A percentile compares a stretch with the other conserved stretches of the same genome.
Conservation (phyloP, 2,888 invertebrate species). For the Lysandra bellargus region DNA sequence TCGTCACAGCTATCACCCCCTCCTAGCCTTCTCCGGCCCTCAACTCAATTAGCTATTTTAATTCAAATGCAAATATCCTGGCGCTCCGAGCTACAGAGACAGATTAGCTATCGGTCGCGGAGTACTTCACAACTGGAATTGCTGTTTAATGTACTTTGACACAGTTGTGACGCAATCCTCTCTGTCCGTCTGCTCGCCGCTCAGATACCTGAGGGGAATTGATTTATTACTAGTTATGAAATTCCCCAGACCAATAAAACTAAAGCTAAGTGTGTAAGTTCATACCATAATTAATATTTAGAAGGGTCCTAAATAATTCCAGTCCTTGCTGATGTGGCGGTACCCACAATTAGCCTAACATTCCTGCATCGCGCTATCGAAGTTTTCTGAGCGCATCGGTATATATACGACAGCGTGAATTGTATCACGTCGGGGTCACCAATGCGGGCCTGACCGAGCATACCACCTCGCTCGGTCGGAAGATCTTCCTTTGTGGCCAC, state of each 20-base stretch:
- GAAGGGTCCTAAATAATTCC: too few species aligned
- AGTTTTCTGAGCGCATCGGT: too few species aligned
- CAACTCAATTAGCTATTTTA: neutral
- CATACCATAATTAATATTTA: too few species aligned
- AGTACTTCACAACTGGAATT: neutral
- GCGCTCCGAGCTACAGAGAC: neutral
- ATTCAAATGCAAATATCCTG: neutral
- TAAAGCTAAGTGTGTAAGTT: neutral
- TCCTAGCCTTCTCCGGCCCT: neutral
- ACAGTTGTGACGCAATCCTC: neutral
- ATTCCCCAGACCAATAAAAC: neutral
- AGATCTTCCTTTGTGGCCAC: too few species aligned
- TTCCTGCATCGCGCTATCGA: too few species aligned
- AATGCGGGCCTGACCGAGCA: too few species aligned
- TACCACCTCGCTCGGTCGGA: too few species aligned
- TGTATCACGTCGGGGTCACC: too few species aligned
- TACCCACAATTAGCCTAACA: too few species aligned
- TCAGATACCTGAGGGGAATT: neutral
- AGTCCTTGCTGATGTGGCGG: too few species aligned
- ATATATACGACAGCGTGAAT: too few species aligned
- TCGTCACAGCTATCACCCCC: neutral
- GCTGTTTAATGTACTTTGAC: neutral
- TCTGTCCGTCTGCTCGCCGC: neutral
- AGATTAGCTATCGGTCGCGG: neutral
- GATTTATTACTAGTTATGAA: neutral